Conservation (phyloP, 2,888 invertebrate genomes). For the Agrilus mali region DNA sequence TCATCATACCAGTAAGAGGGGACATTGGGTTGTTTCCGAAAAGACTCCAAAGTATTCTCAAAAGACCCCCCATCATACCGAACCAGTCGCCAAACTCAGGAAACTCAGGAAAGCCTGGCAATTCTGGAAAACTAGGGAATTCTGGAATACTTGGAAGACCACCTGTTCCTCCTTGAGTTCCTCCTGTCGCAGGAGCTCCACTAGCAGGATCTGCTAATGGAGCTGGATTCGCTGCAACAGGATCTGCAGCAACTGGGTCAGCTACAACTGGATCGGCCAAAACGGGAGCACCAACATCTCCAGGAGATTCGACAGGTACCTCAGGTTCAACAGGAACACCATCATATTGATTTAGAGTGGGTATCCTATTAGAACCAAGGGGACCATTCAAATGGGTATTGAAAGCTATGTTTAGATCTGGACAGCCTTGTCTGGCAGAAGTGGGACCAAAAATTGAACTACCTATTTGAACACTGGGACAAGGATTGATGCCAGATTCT, state of each 20-base stretch:
- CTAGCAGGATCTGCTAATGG: slow-evolving; percentile 5
- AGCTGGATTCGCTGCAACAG: slow-evolving; percentile 6
- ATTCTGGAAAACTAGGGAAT: slow-evolving; percentile 15
- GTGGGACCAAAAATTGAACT: slow-evolving; percentile 40
- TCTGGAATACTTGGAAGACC: slow-evolving; percentile 20
- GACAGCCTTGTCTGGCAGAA: slow-evolving; percentile 51
- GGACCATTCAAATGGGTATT: slow-evolving; percentile 55
- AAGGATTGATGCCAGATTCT: slow-evolving; percentile 15
- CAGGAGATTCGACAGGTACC: slow-evolving; percentile 28
- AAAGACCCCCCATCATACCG: slow-evolving; percentile 17
- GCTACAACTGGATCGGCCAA: slow-evolving; percentile 12
- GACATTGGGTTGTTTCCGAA: slow-evolving; percentile 36
- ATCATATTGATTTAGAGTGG: slow-evolving; percentile 23
- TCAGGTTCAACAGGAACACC: slow-evolving; percentile 30
- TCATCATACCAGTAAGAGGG: slow-evolving; percentile 46
- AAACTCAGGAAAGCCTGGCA: slow-evolving; percentile 18
- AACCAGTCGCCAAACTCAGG: slow-evolving; percentile 24
- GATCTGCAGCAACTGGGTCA: slow-evolving; percentile 12
- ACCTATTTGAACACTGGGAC: slow-evolving; percentile 45
- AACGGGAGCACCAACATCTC: slow-evolving; percentile 25
- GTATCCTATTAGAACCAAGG: slow-evolving; percentile 28
- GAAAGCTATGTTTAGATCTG: slow-evolving; percentile 56
- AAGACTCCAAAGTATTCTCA: slow-evolving; percentile 16
- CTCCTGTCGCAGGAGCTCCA: slow-evolving; percentile 16
- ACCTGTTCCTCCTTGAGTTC: slow-evolving; percentile 14